A percentile compares a stretch with the other conserved stretches of the same genome.
These are phyloP conservation scores for Drosophila tsacasi DNA, from an alignment of 1,140 invertebrate genomes.

Conservation along the genomic window DNA sequence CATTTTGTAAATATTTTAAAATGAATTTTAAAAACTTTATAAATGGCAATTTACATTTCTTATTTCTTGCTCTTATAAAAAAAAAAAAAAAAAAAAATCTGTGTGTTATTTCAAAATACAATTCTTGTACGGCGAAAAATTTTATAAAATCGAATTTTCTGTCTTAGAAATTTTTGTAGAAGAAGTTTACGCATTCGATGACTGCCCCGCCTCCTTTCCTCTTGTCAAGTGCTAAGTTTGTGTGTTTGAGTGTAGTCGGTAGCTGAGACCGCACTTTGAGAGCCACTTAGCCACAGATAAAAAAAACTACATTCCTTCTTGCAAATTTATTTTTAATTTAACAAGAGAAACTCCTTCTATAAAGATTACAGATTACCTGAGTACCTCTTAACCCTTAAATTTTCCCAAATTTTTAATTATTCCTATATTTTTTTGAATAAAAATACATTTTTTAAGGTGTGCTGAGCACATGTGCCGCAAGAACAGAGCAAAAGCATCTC, in stretches of 20 bases:
- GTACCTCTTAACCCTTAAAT: not conserved
- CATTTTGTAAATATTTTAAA: not conserved
- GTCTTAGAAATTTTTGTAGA: slow-evolving; percentile 54
- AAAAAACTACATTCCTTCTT: not conserved
- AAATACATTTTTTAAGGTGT: slow-evolving; percentile 8
- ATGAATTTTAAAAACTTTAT: not conserved
- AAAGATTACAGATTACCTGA: too few species aligned
- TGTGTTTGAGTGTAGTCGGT: slow-evolving; percentile 47
- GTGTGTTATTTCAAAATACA: not conserved
- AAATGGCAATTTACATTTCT: too few species aligned
- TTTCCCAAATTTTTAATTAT: not conserved
- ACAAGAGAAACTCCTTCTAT: not conserved
- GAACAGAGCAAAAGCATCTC: slow-evolving; percentile 66
- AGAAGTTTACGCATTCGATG: slow-evolving; percentile 63
- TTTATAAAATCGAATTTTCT: too few species aligned
- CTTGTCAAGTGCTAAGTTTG: slow-evolving; percentile 33
- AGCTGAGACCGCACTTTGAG: slow-evolving; percentile 61
- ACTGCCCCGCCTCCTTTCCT: slow-evolving; percentile 8
- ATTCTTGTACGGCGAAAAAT: too few species aligned
- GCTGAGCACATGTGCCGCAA: slow-evolving; percentile 74
- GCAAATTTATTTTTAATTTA: not conserved
- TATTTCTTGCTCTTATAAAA: not conserved
- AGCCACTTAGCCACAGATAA: slow-evolving; percentile 59
- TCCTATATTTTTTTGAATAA: not conserved
- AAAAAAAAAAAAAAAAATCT: too few species aligned